Evolutionary conservation across 2,888 invertebrate species (phyloP).

Genomic region (Drosophila kambysellisi): DNA sequence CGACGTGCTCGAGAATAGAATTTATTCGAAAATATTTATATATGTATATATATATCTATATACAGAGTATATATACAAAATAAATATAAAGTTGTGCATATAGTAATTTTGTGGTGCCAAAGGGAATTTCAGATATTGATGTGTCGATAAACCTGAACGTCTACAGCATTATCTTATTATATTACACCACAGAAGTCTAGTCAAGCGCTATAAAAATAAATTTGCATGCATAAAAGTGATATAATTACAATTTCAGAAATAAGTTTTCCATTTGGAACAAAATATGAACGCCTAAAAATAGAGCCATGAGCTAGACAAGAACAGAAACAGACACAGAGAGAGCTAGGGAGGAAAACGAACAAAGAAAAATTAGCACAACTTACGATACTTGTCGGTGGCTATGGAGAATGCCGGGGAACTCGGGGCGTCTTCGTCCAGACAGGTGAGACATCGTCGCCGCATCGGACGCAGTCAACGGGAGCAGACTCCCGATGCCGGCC

Average conservation of each 20-base stretch:
- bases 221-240: slow-evolving; percentile 61
- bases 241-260: slow-evolving; percentile 57
- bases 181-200: neutral
- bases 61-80: slow-evolving; percentile 11
- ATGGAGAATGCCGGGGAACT: slow-evolving; percentile 60
- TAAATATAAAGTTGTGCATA: slow-evolving; percentile 1
- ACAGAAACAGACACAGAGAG: slow-evolving; percentile 2
- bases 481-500: slow-evolving; percentile 86
- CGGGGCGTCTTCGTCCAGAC: slow-evolving; percentile 81
- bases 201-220: slow-evolving; percentile 29
- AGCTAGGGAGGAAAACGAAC: slow-evolving; percentile 3
- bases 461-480: slow-evolving; percentile 87
- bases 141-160: neutral
- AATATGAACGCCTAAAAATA: slow-evolving; percentile 67
- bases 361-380: slow-evolving; percentile 25
- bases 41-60: slow-evolving; percentile 27
- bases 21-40: slow-evolving; percentile 14
- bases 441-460: slow-evolving; percentile 87
- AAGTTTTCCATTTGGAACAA: slow-evolving; percentile 46
- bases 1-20: slow-evolving; percentile 37
- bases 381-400: slow-evolving; percentile 26
- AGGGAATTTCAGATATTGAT: slow-evolving; percentile 5
- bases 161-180: neutral
- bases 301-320: slow-evolving; percentile 46
- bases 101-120: neutral